A percentile compares a stretch with the other conserved stretches of the same genome.
These are phyloP conservation scores for Diplolepis rosae DNA, from an alignment of 2,888 invertebrate species.

Conservation along the genomic window DNA sequence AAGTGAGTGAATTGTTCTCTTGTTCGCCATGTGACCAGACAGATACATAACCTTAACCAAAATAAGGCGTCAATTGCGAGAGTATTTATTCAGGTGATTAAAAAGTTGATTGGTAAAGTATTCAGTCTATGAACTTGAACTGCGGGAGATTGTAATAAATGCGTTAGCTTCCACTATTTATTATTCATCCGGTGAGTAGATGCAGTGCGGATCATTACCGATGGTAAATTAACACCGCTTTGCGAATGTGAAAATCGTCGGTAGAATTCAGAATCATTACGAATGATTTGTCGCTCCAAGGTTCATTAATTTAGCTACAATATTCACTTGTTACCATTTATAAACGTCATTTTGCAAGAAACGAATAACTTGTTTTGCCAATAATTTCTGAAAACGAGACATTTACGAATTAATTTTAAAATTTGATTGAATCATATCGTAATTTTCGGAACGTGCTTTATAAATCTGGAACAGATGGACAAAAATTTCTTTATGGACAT, in stretches of 20 bases:
- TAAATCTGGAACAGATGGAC: no score
- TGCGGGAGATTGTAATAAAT: slow-evolving; percentile 10
- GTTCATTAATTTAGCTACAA: not conserved
- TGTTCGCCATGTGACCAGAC: no score
- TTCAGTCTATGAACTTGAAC: slow-evolving; percentile 21
- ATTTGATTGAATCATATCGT: no score
- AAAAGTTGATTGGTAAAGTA: slow-evolving; percentile 8
- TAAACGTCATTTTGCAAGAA: no score
- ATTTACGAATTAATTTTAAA: no score
- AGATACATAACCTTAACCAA: no score
- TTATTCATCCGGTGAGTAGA: slow-evolving; percentile 6
- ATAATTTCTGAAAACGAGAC: no score
- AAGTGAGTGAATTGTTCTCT: no score
- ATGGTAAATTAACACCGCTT: not conserved
- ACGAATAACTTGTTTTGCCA: no score
- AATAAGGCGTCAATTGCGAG: not conserved
- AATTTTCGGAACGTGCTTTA: no score
- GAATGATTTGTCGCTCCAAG: not conserved
- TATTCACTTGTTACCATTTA: not conserved
- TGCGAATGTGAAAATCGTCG: not conserved
- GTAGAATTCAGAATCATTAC: not conserved
- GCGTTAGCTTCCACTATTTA: not conserved
- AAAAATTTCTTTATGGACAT: no score
- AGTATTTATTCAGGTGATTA: slow-evolving; percentile 1
- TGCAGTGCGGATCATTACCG: not conserved